Percentiles rank a stretch among this genome's conserved stretches.
These are phyloP conservation scores for Ophion costatus DNA, from an alignment of 2,888 invertebrate species.

Conservation along the genomic window DNA sequence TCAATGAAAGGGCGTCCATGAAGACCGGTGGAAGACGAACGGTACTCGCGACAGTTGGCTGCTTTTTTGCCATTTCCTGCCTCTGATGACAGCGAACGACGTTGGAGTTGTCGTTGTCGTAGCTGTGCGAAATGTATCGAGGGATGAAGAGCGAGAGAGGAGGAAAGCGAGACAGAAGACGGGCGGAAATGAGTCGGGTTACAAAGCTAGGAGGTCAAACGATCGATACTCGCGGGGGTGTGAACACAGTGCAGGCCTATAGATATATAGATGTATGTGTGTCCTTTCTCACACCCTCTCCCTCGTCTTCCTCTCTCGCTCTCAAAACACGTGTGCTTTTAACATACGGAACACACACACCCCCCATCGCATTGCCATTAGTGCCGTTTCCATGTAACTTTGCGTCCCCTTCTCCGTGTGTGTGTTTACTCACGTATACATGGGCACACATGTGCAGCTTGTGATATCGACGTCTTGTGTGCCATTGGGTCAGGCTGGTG, in stretches of 20 bases:
- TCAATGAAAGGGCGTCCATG: background rate
- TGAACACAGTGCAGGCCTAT: conserved; percentile 43
- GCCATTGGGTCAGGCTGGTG: conserved; percentile 69
- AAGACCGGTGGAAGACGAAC: background rate
- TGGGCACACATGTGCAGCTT: conserved; percentile 41
- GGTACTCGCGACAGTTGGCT: background rate
- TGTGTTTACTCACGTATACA: conserved; percentile 18
- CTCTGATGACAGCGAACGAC: conserved; percentile 26
- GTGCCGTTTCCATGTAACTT: conserved; percentile 14
- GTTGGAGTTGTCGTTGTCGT: conserved; percentile 32
- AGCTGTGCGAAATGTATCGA: conserved; percentile 19
- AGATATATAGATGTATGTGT: background rate
- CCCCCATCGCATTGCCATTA: conserved; percentile 6
- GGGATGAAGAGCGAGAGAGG: conserved; percentile 22
- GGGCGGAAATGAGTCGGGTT: conserved; percentile 69
- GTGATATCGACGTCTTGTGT: conserved; percentile 72
- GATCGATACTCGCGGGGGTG: conserved; percentile 71
- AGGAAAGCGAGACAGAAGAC: background rate
- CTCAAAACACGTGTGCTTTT: conserved; percentile 35
- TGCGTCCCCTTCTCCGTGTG: background rate
- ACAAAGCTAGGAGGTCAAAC: conserved; percentile 74
- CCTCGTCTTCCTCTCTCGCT: conserved; percentile 31
- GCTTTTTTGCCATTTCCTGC: background rate
- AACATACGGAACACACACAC: conserved; percentile 7
- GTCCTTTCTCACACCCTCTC: background rate